phyloP scores from a whole-genome alignment of 2,113 vertebrate species.

The Sprattus sprattus region DNA sequence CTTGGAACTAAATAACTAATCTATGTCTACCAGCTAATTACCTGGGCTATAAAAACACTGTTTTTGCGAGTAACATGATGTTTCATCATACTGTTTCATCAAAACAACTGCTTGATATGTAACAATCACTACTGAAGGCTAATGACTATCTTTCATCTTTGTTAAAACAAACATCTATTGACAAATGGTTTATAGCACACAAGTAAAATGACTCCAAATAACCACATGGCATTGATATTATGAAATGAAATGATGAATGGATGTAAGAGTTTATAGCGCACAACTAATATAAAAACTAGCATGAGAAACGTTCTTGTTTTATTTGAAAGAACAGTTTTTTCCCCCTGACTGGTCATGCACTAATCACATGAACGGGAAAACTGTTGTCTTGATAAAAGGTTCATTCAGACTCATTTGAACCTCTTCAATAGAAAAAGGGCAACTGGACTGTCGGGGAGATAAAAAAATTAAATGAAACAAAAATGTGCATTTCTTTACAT shows the following conservation, averaged over 20 bases:
- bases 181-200: conserved; percentile 17
- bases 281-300: not conserved
- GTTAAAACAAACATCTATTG: conserved; percentile 13
- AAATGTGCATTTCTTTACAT: conserved; percentile 12
- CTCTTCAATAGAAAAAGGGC: not conserved
- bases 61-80: not conserved
- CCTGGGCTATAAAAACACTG: not conserved
- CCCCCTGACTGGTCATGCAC: not conserved
- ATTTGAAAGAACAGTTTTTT: not conserved
- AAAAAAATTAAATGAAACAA: not conserved
- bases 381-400: not conserved
- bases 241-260: not conserved
- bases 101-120: not conserved
- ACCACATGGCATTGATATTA: not conserved
- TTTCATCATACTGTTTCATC: not conserved
- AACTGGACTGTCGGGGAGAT: not conserved
- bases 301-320: not conserved
- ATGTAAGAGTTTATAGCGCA: not conserved
- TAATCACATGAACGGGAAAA: not conserved
- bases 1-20: conserved; percentile 58
- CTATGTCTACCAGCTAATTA: conserved; percentile 22
- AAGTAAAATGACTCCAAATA: not conserved
- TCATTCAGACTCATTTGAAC: conserved; percentile 1
- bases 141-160: not conserved
- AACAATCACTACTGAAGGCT: not conserved